Percentiles rank a stretch among this genome's conserved stretches.
These are phyloP conservation scores for Enteromius trimaculatus DNA, from an alignment of 2,797 vertebrate genomes.

Conservation along the genomic window DNA sequence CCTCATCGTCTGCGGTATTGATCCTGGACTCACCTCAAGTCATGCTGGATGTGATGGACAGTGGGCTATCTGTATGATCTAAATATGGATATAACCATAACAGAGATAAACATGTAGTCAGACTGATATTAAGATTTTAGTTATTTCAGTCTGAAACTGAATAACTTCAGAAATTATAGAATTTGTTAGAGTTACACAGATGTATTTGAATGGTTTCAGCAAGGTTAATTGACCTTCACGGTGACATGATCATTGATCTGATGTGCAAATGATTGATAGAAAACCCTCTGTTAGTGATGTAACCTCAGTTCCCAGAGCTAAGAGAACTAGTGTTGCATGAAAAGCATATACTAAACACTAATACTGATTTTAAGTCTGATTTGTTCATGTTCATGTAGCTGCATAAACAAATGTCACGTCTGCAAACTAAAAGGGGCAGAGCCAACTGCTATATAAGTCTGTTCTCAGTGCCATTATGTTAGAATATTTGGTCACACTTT, in stretches of 20 bases:
- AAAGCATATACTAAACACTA: too few relatives aligned
- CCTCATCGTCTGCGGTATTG: constrained; percentile 40
- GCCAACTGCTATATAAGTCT: too few relatives aligned
- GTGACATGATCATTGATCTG: not conserved
- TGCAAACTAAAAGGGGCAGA: too few relatives aligned
- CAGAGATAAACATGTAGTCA: constrained; percentile 6
- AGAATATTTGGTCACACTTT: too few relatives aligned
- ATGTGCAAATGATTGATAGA: not conserved
- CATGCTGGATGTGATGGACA: constrained; percentile 30
- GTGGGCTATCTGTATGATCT: constrained; percentile 13
- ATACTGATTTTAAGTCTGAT: too few relatives aligned
- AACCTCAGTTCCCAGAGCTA: too few relatives aligned
- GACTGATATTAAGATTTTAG: not conserved
- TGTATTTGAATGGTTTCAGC: not conserved
- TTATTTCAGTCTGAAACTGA: not conserved
- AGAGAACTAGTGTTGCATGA: too few relatives aligned
- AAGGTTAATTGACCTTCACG: not conserved
- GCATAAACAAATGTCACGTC: too few relatives aligned
- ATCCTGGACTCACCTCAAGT: constrained; percentile 36
- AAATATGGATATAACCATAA: constrained; percentile 16
- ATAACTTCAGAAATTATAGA: not conserved
- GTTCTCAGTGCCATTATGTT: too few relatives aligned
- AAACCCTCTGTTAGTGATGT: not conserved
- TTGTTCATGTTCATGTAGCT: too few relatives aligned
- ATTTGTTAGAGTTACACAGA: not conserved